Conservation (phyloP, 37 sponge, comb jelly and placozoan genomes). For the Mnemiopsis leidyi region DNA sequence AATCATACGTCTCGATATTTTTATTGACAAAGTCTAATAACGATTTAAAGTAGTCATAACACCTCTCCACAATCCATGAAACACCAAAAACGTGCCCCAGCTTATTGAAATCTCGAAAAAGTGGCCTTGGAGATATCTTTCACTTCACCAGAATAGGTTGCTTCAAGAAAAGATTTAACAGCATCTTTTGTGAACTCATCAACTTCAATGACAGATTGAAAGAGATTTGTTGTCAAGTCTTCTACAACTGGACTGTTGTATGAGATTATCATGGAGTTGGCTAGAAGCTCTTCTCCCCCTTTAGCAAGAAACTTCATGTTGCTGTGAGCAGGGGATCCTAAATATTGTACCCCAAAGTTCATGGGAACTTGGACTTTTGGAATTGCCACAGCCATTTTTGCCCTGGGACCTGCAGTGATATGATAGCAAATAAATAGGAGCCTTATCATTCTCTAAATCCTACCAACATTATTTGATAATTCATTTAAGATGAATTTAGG, state of each 20-base stretch:
- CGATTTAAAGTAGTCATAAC: background rate
- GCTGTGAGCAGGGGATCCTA: background rate
- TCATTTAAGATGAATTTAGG: too few relatives aligned
- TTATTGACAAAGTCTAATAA: background rate
- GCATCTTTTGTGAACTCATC: background rate
- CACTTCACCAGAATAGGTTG: background rate
- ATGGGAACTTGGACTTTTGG: background rate
- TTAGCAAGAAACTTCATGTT: background rate
- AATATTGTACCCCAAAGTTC: background rate
- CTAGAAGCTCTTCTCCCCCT: background rate
- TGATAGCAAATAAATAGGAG: too few relatives aligned
- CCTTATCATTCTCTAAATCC: too few relatives aligned
- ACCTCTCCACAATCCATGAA: background rate
- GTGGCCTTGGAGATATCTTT: background rate
- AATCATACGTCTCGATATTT: background rate
- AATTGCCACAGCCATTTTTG: background rate
- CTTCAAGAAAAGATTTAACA: background rate
- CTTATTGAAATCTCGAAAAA: background rate
- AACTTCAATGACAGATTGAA: background rate
- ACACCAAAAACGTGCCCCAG: background rate
- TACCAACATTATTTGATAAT: too few relatives aligned
- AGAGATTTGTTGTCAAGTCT: background rate
- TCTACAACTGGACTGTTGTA: background rate
- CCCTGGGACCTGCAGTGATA: too few relatives aligned
- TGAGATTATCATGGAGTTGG: background rate